Base-by-base conservation (phyloP, 1,140 invertebrate genomes). In the Polypedilum vanderplanki region DNA sequence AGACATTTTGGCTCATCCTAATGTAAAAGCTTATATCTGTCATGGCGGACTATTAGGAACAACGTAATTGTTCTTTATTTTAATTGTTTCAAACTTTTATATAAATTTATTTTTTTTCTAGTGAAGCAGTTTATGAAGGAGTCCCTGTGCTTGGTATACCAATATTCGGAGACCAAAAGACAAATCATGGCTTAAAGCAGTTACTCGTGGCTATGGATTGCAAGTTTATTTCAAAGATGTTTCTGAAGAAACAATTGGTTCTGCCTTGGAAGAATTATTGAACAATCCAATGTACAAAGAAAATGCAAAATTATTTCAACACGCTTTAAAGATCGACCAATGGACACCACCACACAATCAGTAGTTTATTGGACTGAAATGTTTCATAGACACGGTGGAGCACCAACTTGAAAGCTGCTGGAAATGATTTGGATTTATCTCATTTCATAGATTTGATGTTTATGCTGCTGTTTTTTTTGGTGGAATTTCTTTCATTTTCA, bases 11-110 rank as follows among this genome's bases (percentile, higher is more conserved):
- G 76, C 75, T 9, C 89, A 92, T 81, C 85, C 86, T 22, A 88
- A 89, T 78, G 85, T 86, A 0, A 82, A 83, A 73, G 85, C 84
- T 1, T 91, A 91, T 77, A 85, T 91, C 40, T 88, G 88, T 3
- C 90, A 93, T 77, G 88, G 88, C 24, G 91, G 90, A 3, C 85
- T 90, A 74, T 84, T 89, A 76, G 87, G 90, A 3, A 87, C 87
- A 0, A 88, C 87, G n/a, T n/a, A n/a, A n/a, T n/a, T n/a, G n/a
- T n/a, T n/a, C n/a, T n/a, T n/a, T n/a, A n/a, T n/a, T n/a, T n/a
- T n/a, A n/a, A n/a, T n/a, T n/a, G n/a, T n/a, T n/a, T n/a, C n/a
- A n/a, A n/a, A n/a, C n/a, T n/a, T n/a, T n/a, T n/a, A n/a, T n/a
- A n/a, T n/a, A n/a, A n/a, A n/a, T n/a, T n/a, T n/a, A n/a, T n/a